These are phyloP conservation scores for Xylocopa sonorina DNA, from an alignment of 1,140 invertebrate species.

Conservation along the genomic window DNA sequence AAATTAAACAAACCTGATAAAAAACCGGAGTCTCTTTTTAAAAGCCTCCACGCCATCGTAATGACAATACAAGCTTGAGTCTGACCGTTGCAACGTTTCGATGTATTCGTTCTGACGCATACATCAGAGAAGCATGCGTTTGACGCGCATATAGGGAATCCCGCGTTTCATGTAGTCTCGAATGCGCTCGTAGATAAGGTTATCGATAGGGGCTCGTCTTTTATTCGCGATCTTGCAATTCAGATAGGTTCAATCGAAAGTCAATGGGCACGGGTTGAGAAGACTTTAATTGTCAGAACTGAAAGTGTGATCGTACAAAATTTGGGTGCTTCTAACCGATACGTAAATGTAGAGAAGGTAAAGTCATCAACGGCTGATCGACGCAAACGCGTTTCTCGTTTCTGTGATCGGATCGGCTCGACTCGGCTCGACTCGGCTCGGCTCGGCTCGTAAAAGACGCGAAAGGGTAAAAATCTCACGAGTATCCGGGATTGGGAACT, in stretches of 20 bases:
- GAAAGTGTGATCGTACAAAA: conserved; percentile 35
- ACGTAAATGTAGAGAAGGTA: conserved; percentile 37
- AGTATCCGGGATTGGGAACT: background rate
- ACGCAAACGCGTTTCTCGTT: conserved; percentile 10
- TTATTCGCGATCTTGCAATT: background rate
- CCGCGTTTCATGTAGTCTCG: background rate
- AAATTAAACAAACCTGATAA: no score
- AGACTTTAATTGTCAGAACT: conserved; percentile 13
- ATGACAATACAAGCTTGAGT: no score
- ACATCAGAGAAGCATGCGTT: no score
- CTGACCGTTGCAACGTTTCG: no score
- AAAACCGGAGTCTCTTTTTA: no score
- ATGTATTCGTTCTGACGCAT: no score
- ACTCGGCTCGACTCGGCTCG: no score
- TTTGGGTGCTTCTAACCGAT: conserved; percentile 23
- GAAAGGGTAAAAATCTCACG: background rate
- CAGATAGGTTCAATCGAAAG: background rate
- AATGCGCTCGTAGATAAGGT: background rate
- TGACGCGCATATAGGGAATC: no score
- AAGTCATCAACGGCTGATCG: background rate
- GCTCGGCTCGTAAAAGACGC: background rate
- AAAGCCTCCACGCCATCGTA: no score
- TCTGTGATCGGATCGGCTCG: background rate
- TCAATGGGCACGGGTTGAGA: conserved; percentile 25
- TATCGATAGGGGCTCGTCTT: conserved; percentile 26